Percentiles rank a stretch among this genome's conserved stretches.
Conservation (phyloP, 2,888 invertebrate species). For the Athripsodes cinereus region DNA sequence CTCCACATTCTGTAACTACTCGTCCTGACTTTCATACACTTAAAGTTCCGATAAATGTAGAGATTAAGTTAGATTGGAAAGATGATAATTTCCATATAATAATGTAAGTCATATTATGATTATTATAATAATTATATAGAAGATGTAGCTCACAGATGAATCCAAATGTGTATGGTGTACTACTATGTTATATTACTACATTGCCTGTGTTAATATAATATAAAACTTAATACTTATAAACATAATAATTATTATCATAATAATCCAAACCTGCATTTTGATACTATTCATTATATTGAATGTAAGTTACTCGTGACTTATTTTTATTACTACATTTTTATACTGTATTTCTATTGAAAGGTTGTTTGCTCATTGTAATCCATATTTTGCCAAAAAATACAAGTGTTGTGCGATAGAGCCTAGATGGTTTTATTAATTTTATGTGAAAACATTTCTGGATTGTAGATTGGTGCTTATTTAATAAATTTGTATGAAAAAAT, state of each 20-base stretch:
- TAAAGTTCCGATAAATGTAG: too few relatives aligned
- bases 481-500: constrained; percentile 26
- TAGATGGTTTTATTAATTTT: constrained; percentile 10
- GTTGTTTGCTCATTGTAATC: not conserved
- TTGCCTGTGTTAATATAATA: too few relatives aligned
- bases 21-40: too few relatives aligned
- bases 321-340: constrained; percentile 1
- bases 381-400: not conserved
- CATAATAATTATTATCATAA: not conserved
- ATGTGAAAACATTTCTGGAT: constrained; percentile 21
- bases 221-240: not conserved
- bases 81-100: too few relatives aligned
- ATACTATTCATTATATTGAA: constrained; percentile 11
- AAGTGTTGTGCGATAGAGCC: not conserved
- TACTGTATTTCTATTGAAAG: not conserved
- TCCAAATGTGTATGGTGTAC: too few relatives aligned
- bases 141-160: too few relatives aligned
- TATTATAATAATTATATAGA: too few relatives aligned
- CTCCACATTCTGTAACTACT: too few relatives aligned
- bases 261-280: constrained; percentile 21
- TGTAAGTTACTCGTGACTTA: not conserved
- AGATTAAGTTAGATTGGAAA: too few relatives aligned
- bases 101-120: too few relatives aligned
- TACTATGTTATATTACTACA: too few relatives aligned
- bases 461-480: constrained; percentile 29